Evolutionary conservation across 2,797 vertebrate species (phyloP).

Genomic region (Gymnopithys bicolor): DNA sequence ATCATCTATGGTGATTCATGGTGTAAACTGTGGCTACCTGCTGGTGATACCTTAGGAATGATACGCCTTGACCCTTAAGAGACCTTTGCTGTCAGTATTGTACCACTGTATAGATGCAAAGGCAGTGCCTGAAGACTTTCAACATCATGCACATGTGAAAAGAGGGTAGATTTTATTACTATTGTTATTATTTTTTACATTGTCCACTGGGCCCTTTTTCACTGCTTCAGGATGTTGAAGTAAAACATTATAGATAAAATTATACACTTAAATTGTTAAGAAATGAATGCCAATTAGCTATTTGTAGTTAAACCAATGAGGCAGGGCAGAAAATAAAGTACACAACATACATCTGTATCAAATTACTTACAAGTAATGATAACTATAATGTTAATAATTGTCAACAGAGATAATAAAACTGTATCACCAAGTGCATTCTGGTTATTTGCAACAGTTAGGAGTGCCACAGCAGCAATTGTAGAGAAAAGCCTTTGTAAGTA

Average conservation of each 20-base stretch:
- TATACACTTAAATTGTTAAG: neutral
- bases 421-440: neutral
- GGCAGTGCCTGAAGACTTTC: neutral
- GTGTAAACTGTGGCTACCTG: neutral
- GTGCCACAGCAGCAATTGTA: neutral
- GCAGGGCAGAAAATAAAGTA: neutral
- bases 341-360: neutral
- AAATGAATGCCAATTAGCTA: neutral
- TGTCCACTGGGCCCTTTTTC: neutral
- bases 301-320: neutral
- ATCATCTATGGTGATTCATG: neutral
- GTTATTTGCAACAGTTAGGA: neutral
- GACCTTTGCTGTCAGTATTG: neutral
- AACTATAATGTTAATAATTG: neutral
- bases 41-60: neutral
- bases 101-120: neutral
- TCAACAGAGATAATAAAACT: neutral
- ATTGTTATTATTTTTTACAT: neutral
- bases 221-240: neutral
- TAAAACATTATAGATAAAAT: neutral
- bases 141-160: neutral
- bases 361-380: neutral
- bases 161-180: neutral
- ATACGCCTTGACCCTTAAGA: neutral
- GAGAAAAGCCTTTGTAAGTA: neutral